Evolutionary conservation across 2,797 vertebrate genomes (phyloP), one percentile per base, ranked within the genome.

Genomic region (Gallinago solitaria): DNA sequence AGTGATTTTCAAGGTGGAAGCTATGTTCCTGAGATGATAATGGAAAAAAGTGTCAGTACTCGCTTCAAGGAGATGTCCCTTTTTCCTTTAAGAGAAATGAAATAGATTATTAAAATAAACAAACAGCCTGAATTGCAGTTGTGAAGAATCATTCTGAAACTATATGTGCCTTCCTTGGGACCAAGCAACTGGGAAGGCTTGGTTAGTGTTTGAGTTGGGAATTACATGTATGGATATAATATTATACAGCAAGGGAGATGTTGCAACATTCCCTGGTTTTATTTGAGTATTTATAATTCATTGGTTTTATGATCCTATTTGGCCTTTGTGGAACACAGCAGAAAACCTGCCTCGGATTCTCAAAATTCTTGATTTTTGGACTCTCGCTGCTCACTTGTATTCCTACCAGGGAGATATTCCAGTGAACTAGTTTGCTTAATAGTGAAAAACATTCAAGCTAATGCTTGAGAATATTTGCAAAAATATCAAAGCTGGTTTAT

Each of bases 1-100:
- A 61, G 8, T 17, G 25, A 86, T 94, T 96, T 89, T 95, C 71
- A 28, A 83, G 87, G 83, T 77, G 73, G 93, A 89, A 91, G 28
- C 16, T 63, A 19, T 78, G 41, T 93, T 95, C 67, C 88, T 92
- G 68, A 84, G 85, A 61, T 84, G n/a, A 41, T 79, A 81, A 81
- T 75, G 56, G 56, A 74, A 81, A 37, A 39, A 64, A 92, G 37
- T 9, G 41, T 59, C 87, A 57, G 60, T 92, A 70, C 4, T 77
- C 35, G 14, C 16, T 63, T 82, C 60, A 70, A 92, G 77, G 81
- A 43, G 43, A 43, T 43, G 17, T 43, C 43, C 43, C 43, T 43
- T 43, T 17, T 43, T 43, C 57, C 63, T 76, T 51, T 65, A 91
- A 69, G 50, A 87, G 28, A 74, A 87, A 69, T 23, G 19, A 74